Evolutionary conservation across 2,797 vertebrate genomes (phyloP), one percentile per base, ranked within the genome.

Genomic region (Anas georgica): DNA sequence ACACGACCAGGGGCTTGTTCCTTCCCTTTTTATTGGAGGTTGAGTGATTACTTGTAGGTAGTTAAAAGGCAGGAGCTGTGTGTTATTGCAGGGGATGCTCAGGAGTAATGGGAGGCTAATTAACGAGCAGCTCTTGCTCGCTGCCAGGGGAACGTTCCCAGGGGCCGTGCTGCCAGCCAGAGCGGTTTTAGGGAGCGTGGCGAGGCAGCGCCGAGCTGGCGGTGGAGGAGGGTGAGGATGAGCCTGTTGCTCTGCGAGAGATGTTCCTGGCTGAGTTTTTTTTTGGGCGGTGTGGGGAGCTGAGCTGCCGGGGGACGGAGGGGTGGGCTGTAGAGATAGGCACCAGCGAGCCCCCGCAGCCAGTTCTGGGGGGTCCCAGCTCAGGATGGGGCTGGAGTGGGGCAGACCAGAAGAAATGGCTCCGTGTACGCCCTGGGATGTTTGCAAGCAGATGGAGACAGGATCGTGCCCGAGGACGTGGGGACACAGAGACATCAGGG

Each of bases 331-430:
- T 5, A 17, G 48, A 77, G 17, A 48, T 25, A 48, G 3, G 3
- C 2, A 1, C 1, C 35, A 2, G 9, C 0, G 3, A 20, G 55
- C 0, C 28, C 1, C 28, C 1, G 0, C 2, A 0, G 68, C 9
- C 1, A 0, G 22, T 17, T 20, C 60, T 15, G 20, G 17, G n/a
- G 16, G 16, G 4, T 9, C 64, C 68, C 52, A 23, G 1, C 5
- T 43, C 4, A 9, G 29, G 41, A 4, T 6, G 29, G 33, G 31
- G 2, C 23, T 66, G 4, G 0, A 9, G 31, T 52, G 68, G 17
- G 52, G n/a, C 20, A 16, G 12, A 29, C 10, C 72, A 52, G 62
- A 33, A 70, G 60, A 45, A 58, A n/a, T 0, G 12, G 17, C 35
- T 79, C 91, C 0, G 1, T 21, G 41, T 10, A 1, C 3, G 20